Conservation (phyloP, 2,113 vertebrate species). For the Podiceps cristatus region DNA sequence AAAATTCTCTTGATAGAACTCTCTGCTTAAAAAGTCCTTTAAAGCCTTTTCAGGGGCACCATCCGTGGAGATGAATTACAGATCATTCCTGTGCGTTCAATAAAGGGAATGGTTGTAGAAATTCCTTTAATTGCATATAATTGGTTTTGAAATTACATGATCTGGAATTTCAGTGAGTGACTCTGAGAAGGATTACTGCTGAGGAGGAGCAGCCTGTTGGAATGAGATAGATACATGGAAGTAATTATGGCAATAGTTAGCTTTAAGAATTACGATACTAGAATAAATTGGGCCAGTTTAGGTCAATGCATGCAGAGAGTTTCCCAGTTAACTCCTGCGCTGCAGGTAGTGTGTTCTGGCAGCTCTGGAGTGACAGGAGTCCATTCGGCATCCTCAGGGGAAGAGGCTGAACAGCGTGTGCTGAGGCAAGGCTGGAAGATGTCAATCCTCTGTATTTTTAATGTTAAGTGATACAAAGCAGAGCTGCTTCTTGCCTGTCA, state of each 20-base stretch:
- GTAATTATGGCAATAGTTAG: background rate
- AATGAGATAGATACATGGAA: background rate
- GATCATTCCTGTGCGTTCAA: background rate
- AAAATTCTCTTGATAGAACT: background rate
- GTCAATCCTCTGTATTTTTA: background rate
- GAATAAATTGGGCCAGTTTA: background rate
- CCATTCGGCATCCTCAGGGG: background rate
- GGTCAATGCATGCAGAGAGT: background rate
- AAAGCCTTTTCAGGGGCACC: background rate
- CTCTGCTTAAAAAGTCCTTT: background rate
- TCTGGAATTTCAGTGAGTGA: background rate
- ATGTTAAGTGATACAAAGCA: background rate
- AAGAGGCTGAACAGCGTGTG: background rate
- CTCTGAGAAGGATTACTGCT: background rate
- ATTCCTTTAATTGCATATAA: background rate
- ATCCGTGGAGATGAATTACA: background rate
- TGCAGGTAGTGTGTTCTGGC: background rate
- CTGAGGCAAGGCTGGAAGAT: background rate
- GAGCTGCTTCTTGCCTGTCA: background rate
- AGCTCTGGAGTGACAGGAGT: background rate
- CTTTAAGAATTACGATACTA: background rate
- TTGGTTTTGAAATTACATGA: background rate
- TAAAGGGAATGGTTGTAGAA: background rate
- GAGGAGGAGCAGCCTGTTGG: background rate
- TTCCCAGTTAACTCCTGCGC: background rate